Evolutionary conservation across 2,113 vertebrate genomes (phyloP).

Genomic region (Myotis yumanensis): DNA sequence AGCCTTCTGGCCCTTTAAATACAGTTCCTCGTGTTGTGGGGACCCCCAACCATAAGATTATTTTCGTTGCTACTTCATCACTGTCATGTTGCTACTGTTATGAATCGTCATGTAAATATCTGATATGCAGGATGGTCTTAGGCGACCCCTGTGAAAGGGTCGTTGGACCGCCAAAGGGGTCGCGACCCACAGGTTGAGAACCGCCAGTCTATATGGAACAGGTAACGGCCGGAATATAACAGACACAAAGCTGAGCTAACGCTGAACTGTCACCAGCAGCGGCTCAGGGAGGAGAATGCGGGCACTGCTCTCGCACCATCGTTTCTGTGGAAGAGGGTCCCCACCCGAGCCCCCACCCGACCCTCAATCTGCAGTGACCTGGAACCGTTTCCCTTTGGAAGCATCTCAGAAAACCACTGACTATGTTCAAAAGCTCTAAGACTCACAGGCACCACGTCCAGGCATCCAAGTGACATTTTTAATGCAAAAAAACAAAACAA

Average conservation of each 20-base stretch:
- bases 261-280: background rate
- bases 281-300: background rate
- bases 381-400: background rate
- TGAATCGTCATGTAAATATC: too few species aligned
- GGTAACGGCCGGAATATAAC: background rate
- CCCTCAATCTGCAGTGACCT: background rate
- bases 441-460: background rate
- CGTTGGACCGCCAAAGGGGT: too few species aligned
- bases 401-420: background rate
- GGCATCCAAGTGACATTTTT: conserved; percentile 12
- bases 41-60: too few species aligned
- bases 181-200: too few species aligned
- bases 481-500: background rate
- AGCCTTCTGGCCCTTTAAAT: too few species aligned
- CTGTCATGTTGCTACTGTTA: too few species aligned
- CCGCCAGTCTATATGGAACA: background rate
- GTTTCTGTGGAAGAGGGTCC: background rate
- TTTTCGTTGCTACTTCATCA: too few species aligned
- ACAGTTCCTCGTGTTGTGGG: too few species aligned
- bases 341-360: background rate
- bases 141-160: too few species aligned
- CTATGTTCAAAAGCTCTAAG: background rate
- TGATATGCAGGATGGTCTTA: too few species aligned
- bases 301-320: too few species aligned
- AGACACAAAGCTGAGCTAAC: background rate